These are phyloP conservation scores for Cochlearius cochlearius DNA, from an alignment of 2,113 vertebrate genomes.

Conservation along the genomic window DNA sequence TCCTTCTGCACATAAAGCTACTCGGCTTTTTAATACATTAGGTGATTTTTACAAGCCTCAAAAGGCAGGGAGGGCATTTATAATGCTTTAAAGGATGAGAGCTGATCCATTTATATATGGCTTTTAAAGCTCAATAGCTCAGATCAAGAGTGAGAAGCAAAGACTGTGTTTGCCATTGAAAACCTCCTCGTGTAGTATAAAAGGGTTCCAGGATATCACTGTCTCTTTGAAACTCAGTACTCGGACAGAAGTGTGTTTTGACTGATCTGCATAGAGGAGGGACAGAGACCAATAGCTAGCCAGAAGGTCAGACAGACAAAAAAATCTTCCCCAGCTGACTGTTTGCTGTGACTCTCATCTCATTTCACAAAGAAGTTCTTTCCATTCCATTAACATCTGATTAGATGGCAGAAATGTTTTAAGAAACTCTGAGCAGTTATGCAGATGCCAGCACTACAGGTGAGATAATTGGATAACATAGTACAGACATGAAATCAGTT, in stretches of 20 bases:
- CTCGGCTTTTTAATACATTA: background rate
- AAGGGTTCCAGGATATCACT: background rate
- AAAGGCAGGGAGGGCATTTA: background rate
- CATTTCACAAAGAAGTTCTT: background rate
- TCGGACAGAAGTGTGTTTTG: background rate
- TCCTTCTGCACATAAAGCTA: background rate
- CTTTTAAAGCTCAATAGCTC: background rate
- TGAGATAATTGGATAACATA: background rate
- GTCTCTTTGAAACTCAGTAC: background rate
- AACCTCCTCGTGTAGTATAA: background rate
- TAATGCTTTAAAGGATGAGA: background rate
- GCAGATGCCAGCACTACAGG: background rate
- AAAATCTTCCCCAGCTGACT: background rate
- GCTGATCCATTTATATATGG: background rate
- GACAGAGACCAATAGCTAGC: background rate
- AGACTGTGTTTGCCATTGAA: background rate
- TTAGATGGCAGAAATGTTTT: background rate
- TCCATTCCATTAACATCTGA: background rate
- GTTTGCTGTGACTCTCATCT: background rate
- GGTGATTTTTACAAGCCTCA: background rate
- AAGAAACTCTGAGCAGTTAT: background rate
- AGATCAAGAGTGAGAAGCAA: background rate
- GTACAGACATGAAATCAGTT: background rate
- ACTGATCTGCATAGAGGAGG: background rate
- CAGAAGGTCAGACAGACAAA: background rate